Evolutionary conservation across 2,113 vertebrate species (phyloP).

Genomic region (Platanista minor): DNA sequence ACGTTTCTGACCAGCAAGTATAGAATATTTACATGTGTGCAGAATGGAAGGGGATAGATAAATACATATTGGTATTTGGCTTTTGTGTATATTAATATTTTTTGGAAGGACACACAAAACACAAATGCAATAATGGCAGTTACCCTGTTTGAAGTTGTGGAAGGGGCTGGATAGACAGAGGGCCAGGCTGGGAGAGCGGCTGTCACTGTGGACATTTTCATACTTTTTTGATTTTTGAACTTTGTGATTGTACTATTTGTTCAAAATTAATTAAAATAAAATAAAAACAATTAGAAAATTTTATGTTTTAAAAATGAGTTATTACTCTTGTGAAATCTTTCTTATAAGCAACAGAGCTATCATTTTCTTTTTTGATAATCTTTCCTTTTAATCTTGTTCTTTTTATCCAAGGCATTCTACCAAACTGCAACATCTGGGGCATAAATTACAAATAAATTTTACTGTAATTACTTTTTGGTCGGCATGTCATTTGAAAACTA

Average conservation of each 20-base stretch:
- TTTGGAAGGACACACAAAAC: neutral
- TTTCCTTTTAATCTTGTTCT: neutral
- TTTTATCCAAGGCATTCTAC: neutral
- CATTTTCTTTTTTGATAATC: neutral
- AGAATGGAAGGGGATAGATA: neutral
- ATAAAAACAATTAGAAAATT: neutral
- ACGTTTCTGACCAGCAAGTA: neutral
- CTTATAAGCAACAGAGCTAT: neutral
- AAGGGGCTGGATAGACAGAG: neutral
- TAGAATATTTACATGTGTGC: neutral
- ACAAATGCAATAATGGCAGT: neutral
- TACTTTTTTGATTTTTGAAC: neutral
- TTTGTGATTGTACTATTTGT: neutral
- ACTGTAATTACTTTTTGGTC: conserved; percentile 42
- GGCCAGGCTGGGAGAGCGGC: neutral
- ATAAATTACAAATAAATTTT: conserved; percentile 53
- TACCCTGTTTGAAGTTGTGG: neutral
- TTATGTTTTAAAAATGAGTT: neutral
- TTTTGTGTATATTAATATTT: neutral
- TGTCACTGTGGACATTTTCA: neutral
- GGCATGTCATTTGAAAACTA: conserved; percentile 34
- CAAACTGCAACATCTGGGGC: conserved; percentile 26
- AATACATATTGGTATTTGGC: neutral
- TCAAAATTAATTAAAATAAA: neutral
- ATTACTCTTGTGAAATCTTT: neutral